Percentiles rank a stretch among this genome's conserved stretches.
Evolutionary conservation across 1,140 invertebrate genomes (phyloP).

Genomic region (Pteromalus puparum): DNA sequence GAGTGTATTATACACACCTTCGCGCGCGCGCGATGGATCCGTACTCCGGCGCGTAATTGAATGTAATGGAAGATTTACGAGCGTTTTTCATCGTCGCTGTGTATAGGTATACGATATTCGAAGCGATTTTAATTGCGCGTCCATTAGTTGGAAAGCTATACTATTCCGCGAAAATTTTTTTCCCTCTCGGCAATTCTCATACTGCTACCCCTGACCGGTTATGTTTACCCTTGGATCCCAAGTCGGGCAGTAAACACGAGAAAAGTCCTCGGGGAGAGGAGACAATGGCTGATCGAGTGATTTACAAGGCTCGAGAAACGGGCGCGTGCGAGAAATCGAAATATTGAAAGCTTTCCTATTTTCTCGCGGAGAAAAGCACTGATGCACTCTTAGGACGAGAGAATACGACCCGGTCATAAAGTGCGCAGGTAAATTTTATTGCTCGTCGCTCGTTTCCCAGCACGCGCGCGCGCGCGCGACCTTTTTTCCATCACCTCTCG

Average conservation of each 20-base stretch:
- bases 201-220: neutral
- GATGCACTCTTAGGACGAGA: neutral
- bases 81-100: too few species aligned
- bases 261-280: neutral
- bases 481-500: slow-evolving; percentile 5
- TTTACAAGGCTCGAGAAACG: neutral
- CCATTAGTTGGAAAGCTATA: too few species aligned
- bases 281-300: slow-evolving; percentile 9
- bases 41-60: neutral
- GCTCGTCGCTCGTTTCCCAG: neutral
- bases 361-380: neutral
- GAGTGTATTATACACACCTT: neutral
- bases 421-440: slow-evolving; percentile 9
- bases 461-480: neutral
- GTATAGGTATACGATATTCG: too few species aligned
- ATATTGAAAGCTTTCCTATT: slow-evolving; percentile 9
- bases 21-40: neutral
- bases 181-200: too few species aligned
- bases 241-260: neutral
- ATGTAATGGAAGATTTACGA: neutral
- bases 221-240: neutral
- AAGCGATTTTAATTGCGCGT: too few species aligned
- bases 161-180: too few species aligned
- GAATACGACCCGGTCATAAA: neutral
- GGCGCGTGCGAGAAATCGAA: slow-evolving; percentile 13